Evolutionary conservation across 1,140 invertebrate genomes (phyloP), one percentile per base, ranked within the genome.

Genomic region (Procambarus clarkii): DNA sequence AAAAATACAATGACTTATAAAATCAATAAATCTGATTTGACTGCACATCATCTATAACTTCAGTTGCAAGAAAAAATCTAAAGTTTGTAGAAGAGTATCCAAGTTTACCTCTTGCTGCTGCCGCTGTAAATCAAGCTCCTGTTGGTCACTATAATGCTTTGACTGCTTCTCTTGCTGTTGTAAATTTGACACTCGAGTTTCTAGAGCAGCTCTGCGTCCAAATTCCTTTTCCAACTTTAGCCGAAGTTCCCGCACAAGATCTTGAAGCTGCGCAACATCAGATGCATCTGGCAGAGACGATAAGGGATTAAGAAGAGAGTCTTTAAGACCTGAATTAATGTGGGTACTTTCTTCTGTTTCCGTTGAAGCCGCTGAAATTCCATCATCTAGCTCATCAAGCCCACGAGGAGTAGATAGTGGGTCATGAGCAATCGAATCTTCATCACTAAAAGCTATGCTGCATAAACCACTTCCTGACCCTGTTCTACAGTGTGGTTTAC

Each of bases 321-420:
- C 54, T 54, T 90, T 90, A 7, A 90, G 46, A 15, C 81, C 88
- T 18, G 88, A 74, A 54, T 90, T 90, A 24, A 90, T 90, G 60
- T 90, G 88, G 9, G 88, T 48, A 24, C 88, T 90, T 69, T 90
- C 88, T 71, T 90, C 88, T 76, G 88, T 90, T n/a, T 90, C 88
- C 21, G 88, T 90, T 9, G 88, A 90, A 4, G 74, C 80, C 2
- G 71, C 87, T 24, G 86, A 88, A 2, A 81, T 71, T 21, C 77
- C 76, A 34, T 90, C 88, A 58, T 90, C 88, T 15, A 15, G 5
- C 21, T 84, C 88, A 34, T 89, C 87, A n/a, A 76, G 21, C 15
- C 69, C 60, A 45, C 50, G 78, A 18, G 86, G 58, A 24, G 79
- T 81, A 11, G 64, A 44, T 0, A 76, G 46, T 3, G n/a, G 64